A percentile compares a stretch with the other conserved stretches of the same genome.
Evolutionary conservation across 2,113 vertebrate genomes (phyloP).

Genomic region (Zosterops hypoxanthus): DNA sequence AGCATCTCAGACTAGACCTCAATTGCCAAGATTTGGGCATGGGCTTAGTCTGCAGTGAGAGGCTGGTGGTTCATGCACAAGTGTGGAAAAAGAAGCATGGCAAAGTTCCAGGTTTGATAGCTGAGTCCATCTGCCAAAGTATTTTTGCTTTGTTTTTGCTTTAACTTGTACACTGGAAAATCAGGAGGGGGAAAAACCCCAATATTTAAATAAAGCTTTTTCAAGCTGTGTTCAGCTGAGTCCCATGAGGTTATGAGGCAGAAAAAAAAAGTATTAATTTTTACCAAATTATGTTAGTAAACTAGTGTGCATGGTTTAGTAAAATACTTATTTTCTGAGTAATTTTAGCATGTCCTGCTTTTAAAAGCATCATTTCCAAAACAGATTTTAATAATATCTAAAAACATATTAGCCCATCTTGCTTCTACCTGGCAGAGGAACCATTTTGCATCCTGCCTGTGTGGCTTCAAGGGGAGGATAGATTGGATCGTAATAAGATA

Average conservation of each 20-base stretch:
- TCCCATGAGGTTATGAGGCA: background rate
- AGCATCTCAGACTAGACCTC: background rate
- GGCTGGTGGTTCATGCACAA: background rate
- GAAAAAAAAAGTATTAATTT: background rate
- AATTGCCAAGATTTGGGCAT: background rate
- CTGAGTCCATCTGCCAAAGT: background rate
- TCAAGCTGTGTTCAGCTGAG: background rate
- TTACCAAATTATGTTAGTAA: background rate
- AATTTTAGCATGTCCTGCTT: background rate
- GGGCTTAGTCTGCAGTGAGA: background rate
- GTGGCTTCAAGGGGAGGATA: background rate
- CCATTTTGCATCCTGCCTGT: background rate
- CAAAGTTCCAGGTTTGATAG: background rate
- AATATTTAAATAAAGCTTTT: background rate
- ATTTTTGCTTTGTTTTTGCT: slow-evolving; percentile 1
- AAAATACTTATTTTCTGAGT: background rate
- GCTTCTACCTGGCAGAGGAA: background rate
- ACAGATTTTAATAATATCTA: background rate
- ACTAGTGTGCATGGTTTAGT: background rate
- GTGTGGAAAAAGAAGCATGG: background rate
- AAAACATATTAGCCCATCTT: background rate
- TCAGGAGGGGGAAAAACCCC: accelerated
- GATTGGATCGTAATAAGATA: background rate
- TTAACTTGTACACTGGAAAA: background rate
- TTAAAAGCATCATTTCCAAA: background rate